Evolutionary conservation across 1,140 invertebrate genomes (phyloP).

Genomic region (Dinothrombium tinctorium): DNA sequence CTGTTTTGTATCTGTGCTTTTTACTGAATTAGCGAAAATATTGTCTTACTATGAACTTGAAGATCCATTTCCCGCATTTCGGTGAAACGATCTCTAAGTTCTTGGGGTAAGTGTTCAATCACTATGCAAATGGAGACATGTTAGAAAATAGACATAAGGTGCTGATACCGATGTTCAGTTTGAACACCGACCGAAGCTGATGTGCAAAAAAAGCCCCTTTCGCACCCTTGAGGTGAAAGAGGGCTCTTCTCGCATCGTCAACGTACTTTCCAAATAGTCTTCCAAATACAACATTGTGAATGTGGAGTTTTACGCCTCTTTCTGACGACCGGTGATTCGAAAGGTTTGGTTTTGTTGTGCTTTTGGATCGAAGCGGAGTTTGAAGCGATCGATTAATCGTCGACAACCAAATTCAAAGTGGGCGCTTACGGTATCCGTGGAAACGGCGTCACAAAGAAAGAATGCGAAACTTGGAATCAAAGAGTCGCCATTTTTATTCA

Average conservation of each 20-base stretch:
- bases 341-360: too few species aligned
- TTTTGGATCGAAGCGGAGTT: too few species aligned
- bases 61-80: conserved; percentile 95
- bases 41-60: conserved; percentile 74
- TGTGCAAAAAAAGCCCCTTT: conserved; percentile 2
- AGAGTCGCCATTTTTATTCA: too few species aligned
- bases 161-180: not conserved
- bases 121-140: conserved; percentile 51
- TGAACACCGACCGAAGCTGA: not conserved
- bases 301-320: too few species aligned
- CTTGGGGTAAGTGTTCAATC: conserved; percentile 93
- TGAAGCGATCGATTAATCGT: too few species aligned
- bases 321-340: too few species aligned
- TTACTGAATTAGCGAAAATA: too few species aligned
- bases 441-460: too few species aligned
- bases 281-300: conserved; percentile 86
- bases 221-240: not conserved
- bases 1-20: too few species aligned
- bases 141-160: conserved; percentile 12
- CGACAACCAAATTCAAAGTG: too few species aligned
- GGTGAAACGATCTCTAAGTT: conserved; percentile 79
- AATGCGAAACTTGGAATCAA: too few species aligned
- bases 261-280: conserved; percentile 88
- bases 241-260: conserved; percentile 12
- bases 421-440: too few species aligned